Evolutionary conservation across 2,888 invertebrate genomes (phyloP), one percentile per base, ranked within the genome.

Genomic region (Vanessa cardui): DNA sequence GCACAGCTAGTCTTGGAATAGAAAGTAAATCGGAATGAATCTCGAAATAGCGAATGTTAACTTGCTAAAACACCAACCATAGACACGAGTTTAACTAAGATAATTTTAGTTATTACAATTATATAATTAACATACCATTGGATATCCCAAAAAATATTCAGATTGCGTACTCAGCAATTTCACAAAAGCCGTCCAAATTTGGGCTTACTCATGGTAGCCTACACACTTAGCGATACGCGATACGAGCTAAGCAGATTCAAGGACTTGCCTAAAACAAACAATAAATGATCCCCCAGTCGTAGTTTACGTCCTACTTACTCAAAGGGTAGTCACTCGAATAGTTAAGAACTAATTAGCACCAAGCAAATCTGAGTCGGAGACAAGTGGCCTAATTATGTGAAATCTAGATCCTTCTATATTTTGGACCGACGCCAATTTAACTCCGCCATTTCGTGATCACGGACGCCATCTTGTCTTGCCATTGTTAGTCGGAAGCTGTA

Each of bases 381-480:
- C 58, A 61, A 63, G 67, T 69, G 62, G 69, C 62, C 71, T 75
- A 74, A 70, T 72, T 73, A 72, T 73, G 64, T 64, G 58, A 65
- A 68, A 72, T 69, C 71, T 66, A 68, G 68, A 72, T 66, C 62
- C 70, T 71, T 66, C 68, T 70, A 68, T 70, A 64, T 70, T 69
- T 76, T 78, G 76, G 76, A 73, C 59, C 33, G 54, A 58, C 58
- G 78, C 79, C 77, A 78, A 71, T 73, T 64, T 58, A 64, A 66
- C 62, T 62, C 72, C 69, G 73, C 77, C 77, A 78, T 77, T 76
- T 72, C 66, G 60, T 67, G 72, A 68, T 73, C 76, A 73, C 74
- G 70, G 67, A 72, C 67, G 73, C 76, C 77, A 78, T 78, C 69
- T 78, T 78, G 76, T 70, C 62, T 62, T 66, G 68, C 58, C 61